Evolutionary conservation across 2,888 invertebrate species (phyloP).

Genomic region (Epirrita christyi): DNA sequence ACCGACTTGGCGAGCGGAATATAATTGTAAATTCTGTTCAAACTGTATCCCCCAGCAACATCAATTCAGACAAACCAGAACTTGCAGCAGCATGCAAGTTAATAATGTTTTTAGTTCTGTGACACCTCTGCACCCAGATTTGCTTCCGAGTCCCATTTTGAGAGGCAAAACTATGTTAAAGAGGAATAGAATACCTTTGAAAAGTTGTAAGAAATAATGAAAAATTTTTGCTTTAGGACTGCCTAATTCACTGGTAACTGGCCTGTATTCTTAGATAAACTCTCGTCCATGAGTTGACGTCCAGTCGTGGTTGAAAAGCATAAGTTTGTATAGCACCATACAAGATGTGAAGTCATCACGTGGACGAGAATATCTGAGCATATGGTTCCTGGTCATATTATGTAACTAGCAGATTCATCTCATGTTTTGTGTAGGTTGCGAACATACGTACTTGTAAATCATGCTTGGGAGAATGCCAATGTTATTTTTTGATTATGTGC

Average conservation of each 20-base stretch:
- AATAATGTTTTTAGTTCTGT: constrained; percentile 53
- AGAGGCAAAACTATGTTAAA: constrained; percentile 53
- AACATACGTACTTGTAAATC: no score
- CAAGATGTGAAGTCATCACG: no score
- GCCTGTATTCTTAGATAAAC: no score
- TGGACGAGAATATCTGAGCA: no score
- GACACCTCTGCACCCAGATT: constrained; percentile 42
- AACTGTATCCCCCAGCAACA: constrained; percentile 36
- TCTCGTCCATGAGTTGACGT: no score
- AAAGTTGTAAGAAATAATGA: constrained; percentile 47
- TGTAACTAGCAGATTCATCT: no score
- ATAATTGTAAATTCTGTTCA: constrained; percentile 50
- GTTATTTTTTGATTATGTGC: no score
- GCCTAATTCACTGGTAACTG: constrained; percentile 23
- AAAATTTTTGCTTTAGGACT: constrained; percentile 29
- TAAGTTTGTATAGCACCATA: no score
- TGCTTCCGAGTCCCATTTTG: constrained; percentile 50
- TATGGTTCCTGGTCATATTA: no score
- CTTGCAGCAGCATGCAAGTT: constrained; percentile 17
- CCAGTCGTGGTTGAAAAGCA: no score
- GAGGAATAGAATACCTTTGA: constrained; percentile 48
- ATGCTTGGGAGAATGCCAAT: no score
- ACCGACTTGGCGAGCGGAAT: constrained; percentile 67
- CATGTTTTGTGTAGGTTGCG: no score
- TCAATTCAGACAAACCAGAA: constrained; percentile 11